These are phyloP conservation scores for Chrysogorgia sp. DNA, from an alignment of 92 coral and sea anemone genomes.

Conservation along the genomic window DNA sequence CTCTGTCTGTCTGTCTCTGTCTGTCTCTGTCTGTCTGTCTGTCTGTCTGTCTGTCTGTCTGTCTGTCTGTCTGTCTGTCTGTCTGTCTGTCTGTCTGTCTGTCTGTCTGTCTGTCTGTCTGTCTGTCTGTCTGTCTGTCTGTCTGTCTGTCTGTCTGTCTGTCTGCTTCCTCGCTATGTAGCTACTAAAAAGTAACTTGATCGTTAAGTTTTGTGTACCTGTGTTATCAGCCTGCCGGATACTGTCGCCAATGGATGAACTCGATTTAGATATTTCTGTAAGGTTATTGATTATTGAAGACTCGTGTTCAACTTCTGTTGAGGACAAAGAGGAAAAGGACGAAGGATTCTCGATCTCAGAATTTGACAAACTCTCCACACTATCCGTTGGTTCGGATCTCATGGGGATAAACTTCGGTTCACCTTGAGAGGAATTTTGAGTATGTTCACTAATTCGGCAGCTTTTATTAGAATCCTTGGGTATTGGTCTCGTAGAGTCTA, in stretches of 20 bases:
- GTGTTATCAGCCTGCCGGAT: conserved; percentile 27
- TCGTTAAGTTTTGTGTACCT: neutral
- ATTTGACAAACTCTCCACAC: neutral
- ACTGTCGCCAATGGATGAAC: neutral
- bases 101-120: neutral
- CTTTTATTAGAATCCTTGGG: neutral
- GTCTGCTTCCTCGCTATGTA: neutral
- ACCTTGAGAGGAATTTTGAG: neutral
- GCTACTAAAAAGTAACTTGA: no score
- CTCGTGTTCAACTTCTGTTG: neutral
- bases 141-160: neutral
- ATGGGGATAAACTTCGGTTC: neutral
- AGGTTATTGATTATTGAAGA: neutral
- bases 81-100: neutral
- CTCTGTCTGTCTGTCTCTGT: no score
- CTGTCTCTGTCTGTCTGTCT: neutral
- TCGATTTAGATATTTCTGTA: neutral
- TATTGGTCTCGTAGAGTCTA: neutral
- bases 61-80: neutral
- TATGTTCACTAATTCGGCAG: neutral
- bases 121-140: neutral
- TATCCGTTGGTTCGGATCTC: neutral
- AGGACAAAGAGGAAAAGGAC: neutral
- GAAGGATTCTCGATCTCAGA: neutral
- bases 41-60: neutral